These are phyloP conservation scores for Perognathus longimembris DNA, from an alignment of 2,113 vertebrate species.

Conservation along the genomic window DNA sequence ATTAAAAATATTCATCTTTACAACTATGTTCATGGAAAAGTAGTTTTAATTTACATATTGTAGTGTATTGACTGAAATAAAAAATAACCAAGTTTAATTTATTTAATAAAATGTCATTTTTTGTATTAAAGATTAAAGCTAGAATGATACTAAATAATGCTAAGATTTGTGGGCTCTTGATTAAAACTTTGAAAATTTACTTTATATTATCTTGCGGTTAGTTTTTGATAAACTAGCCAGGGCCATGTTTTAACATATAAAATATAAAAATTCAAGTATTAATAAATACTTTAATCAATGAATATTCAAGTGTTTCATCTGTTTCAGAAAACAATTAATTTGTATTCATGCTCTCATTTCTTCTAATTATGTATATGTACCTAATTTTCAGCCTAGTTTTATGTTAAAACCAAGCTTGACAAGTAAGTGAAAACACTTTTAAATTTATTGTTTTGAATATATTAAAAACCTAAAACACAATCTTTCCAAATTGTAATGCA, in stretches of 20 bases:
- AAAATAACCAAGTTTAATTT: slow-evolving; percentile 9
- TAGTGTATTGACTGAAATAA: background rate
- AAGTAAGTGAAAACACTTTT: background rate
- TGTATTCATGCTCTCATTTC: background rate
- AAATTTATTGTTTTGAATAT: background rate
- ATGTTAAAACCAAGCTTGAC: background rate
- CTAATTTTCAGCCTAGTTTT: background rate
- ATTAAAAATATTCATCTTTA: too few species aligned
- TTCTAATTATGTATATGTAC: background rate
- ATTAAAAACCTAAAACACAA: background rate
- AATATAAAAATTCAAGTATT: background rate
- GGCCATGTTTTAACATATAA: background rate
- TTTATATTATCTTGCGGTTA: background rate
- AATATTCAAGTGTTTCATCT: slow-evolving; percentile 14
- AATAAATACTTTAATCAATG: background rate
- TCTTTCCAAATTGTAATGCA: background rate
- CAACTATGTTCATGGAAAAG: background rate
- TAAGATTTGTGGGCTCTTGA: background rate
- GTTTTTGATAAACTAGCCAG: background rate
- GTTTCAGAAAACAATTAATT: slow-evolving; percentile 29
- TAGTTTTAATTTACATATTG: background rate
- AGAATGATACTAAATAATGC: background rate
- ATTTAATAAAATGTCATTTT: background rate
- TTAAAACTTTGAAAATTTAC: background rate
- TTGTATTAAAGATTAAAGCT: background rate